phyloP scores from a whole-genome alignment of 2,113 vertebrate genomes.

The Stigmatopora nigra region DNA sequence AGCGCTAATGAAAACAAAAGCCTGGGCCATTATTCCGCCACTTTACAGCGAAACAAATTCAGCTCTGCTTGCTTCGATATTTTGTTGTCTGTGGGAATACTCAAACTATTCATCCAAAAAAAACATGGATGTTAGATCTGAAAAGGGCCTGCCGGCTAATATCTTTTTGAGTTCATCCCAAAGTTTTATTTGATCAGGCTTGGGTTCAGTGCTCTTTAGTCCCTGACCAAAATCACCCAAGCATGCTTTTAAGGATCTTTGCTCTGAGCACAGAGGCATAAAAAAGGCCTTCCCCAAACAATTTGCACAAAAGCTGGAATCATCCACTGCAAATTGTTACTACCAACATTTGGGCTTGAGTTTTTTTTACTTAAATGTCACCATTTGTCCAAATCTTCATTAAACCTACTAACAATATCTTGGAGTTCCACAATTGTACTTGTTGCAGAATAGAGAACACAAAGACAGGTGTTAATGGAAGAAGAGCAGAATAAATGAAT shows the following conservation, averaged over 20 bases:
- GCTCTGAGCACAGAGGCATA: not conserved
- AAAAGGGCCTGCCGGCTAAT: not conserved
- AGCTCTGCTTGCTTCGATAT: not conserved
- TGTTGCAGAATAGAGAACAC: too few species aligned
- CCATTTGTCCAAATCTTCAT: too few species aligned
- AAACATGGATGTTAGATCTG: not conserved
- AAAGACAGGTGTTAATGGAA: too few species aligned
- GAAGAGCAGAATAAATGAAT: not conserved
- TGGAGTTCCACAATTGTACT: too few species aligned
- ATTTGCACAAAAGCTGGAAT: not conserved
- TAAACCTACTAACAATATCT: too few species aligned
- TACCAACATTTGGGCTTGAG: too few species aligned
- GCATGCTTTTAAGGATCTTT: not conserved
- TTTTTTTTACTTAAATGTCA: too few species aligned
- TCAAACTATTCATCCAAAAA: not conserved
- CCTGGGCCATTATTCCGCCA: not conserved
- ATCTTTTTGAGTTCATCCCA: not conserved
- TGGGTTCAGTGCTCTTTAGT: not conserved
- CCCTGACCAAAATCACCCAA: not conserved
- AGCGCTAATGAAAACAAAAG: constrained; percentile 9
- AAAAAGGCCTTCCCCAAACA: not conserved
- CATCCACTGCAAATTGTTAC: not conserved
- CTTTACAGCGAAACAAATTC: not conserved
- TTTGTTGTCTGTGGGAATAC: not conserved
- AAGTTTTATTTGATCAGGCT: not conserved